These are phyloP conservation scores for Lepus americanus DNA, from an alignment of 2,113 vertebrate species.

Conservation along the genomic window DNA sequence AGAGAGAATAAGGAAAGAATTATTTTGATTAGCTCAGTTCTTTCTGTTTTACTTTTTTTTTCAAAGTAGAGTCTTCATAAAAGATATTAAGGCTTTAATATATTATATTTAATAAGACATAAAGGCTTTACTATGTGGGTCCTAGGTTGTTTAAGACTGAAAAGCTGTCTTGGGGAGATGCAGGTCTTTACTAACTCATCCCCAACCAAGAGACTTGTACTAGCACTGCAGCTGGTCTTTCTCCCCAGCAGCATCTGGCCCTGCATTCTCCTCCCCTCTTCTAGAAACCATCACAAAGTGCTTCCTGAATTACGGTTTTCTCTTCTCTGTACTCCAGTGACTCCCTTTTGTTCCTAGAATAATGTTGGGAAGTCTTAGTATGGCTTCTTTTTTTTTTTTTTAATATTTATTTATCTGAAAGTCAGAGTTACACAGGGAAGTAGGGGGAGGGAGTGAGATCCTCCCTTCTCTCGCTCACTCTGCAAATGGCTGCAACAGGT, in stretches of 20 bases:
- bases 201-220: background rate
- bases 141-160: slow-evolving; percentile 41
- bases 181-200: background rate
- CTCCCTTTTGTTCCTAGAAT: slow-evolving; percentile 51
- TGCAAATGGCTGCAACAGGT: too few species aligned
- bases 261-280: background rate
- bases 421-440: too few species aligned
- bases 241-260: background rate
- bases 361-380: slow-evolving; percentile 43
- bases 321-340: background rate
- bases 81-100: slow-evolving; percentile 14
- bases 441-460: too few species aligned
- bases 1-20: slow-evolving; percentile 59
- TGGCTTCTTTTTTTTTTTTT: background rate
- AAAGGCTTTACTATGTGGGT: background rate
- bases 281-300: slow-evolving; percentile 19
- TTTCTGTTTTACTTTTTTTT: background rate
- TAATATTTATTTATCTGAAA: too few species aligned
- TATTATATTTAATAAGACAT: too few species aligned
- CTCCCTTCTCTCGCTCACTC: too few species aligned
- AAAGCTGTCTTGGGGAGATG: slow-evolving; percentile 28
- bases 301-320: background rate
- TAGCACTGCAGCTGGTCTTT: background rate
- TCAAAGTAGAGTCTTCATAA: background rate
- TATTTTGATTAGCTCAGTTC: slow-evolving; percentile 11